phyloP scores from a whole-genome alignment of 2,888 invertebrate species.

The Calliphora vomitoria region DNA sequence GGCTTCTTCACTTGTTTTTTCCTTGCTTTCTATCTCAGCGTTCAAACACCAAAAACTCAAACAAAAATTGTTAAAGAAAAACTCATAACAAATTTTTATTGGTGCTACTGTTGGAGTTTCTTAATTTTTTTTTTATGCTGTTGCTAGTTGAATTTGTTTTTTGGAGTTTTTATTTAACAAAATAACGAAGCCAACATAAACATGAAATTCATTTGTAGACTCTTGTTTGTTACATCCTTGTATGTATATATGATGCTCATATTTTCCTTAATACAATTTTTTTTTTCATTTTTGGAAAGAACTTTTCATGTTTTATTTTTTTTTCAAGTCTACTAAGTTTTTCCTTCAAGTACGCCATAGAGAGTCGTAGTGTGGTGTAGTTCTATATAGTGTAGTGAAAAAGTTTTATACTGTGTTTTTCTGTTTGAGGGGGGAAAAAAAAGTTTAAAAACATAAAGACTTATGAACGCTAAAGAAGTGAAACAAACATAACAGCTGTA shows the following conservation, averaged over 20 bases:
- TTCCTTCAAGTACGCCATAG: constrained; percentile 67
- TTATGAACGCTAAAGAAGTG: constrained; percentile 49
- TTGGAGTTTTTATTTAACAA: constrained; percentile 54
- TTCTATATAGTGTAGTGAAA: constrained; percentile 41
- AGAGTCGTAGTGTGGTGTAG: constrained; percentile 67
- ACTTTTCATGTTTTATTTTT: constrained; percentile 63
- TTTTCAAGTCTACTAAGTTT: constrained; percentile 70
- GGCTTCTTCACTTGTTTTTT: constrained; percentile 3
- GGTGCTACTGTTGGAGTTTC: constrained; percentile 42
- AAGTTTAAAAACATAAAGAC: not conserved
- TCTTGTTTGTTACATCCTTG: not conserved
- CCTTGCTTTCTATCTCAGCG: constrained; percentile 13
- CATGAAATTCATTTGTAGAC: constrained; percentile 69
- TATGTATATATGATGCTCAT: constrained; percentile 29
- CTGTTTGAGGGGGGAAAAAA: not conserved
- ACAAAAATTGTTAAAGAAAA: constrained; percentile 37
- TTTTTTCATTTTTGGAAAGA: constrained; percentile 34
- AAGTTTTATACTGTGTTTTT: constrained; percentile 28
- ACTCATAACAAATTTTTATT: constrained; percentile 75
- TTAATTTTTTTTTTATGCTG: constrained; percentile 9
- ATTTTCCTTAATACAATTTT: constrained; percentile 30
- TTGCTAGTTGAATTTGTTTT: constrained; percentile 18
- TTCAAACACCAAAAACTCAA: constrained; percentile 49
- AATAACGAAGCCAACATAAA: constrained; percentile 68
- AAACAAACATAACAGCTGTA: constrained; percentile 69